A percentile compares a stretch with the other conserved stretches of the same genome.
These are phyloP conservation scores for Drosophila multiciliata DNA, from an alignment of 2,888 invertebrate species.

Conservation along the genomic window DNA sequence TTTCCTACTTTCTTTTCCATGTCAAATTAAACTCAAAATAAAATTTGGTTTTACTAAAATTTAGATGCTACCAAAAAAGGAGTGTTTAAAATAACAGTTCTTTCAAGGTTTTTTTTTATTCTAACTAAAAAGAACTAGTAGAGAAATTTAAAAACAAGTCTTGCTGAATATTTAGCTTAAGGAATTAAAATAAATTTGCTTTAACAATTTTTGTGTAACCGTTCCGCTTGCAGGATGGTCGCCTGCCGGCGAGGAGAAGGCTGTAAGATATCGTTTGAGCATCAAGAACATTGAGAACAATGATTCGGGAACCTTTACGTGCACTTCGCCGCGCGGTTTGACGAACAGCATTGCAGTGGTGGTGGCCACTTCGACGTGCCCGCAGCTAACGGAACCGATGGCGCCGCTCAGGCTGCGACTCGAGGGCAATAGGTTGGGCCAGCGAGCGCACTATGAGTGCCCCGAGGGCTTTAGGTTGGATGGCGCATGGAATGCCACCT, in stretches of 20 bases:
- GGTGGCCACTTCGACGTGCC: slow-evolving; percentile 90
- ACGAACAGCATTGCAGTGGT: slow-evolving; percentile 86
- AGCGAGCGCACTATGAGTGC: slow-evolving; percentile 88
- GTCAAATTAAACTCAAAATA: background rate
- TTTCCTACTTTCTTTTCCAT: background rate
- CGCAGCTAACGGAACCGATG: slow-evolving; percentile 87
- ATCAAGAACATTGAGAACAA: slow-evolving; percentile 93
- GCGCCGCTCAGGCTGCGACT: slow-evolving; percentile 89
- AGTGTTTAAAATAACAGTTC: background rate
- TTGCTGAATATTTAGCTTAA: background rate
- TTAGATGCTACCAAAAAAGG: background rate
- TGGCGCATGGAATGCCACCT: slow-evolving; percentile 91
- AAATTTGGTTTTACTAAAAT: no score
- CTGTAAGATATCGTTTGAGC: slow-evolving; percentile 92
- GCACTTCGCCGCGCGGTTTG: slow-evolving; percentile 92
- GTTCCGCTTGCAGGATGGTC: slow-evolving; percentile 82
- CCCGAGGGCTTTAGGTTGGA: slow-evolving; percentile 91
- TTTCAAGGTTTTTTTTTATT: background rate
- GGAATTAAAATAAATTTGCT: background rate
- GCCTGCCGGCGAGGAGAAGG: slow-evolving; percentile 87
- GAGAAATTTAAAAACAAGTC: background rate
- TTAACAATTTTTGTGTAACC: background rate
- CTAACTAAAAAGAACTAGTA: background rate
- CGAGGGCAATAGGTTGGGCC: slow-evolving; percentile 92
- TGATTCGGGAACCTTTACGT: slow-evolving; percentile 93